Conservation (phyloP, 2,113 vertebrate species). For the Pseudopipra pipra region DNA sequence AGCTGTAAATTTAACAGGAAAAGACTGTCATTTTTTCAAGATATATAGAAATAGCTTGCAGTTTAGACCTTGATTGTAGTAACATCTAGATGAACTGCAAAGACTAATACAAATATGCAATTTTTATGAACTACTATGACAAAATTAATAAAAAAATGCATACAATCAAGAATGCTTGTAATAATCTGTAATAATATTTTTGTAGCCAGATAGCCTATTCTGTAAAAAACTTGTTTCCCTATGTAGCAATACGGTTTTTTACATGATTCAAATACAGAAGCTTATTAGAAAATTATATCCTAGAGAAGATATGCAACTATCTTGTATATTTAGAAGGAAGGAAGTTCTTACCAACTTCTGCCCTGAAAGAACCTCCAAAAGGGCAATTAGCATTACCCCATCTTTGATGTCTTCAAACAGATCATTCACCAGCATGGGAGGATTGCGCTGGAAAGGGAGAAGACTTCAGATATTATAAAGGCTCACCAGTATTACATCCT, state of each 20-base stretch:
- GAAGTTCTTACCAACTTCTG: conserved; percentile 86
- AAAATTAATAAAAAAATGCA: neutral
- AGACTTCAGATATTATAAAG: neutral
- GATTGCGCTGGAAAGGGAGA: conserved; percentile 81
- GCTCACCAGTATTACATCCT: neutral
- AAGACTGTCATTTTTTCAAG: neutral
- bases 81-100: neutral
- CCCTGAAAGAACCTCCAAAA: conserved; percentile 91
- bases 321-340: neutral
- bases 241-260: neutral
- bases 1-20: neutral
- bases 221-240: neutral
- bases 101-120: neutral
- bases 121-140: neutral
- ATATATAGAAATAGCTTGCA: neutral
- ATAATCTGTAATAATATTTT: neutral
- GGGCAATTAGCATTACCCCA: conserved; percentile 87
- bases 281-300: neutral
- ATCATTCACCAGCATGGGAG: conserved; percentile 86
- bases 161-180: neutral
- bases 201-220: neutral
- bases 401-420: conserved; percentile 96
- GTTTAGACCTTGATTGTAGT: neutral
- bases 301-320: neutral
- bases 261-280: neutral